phyloP scores from a whole-genome alignment of 2,888 invertebrate species.

The Caenorhabditis doughertyi region DNA sequence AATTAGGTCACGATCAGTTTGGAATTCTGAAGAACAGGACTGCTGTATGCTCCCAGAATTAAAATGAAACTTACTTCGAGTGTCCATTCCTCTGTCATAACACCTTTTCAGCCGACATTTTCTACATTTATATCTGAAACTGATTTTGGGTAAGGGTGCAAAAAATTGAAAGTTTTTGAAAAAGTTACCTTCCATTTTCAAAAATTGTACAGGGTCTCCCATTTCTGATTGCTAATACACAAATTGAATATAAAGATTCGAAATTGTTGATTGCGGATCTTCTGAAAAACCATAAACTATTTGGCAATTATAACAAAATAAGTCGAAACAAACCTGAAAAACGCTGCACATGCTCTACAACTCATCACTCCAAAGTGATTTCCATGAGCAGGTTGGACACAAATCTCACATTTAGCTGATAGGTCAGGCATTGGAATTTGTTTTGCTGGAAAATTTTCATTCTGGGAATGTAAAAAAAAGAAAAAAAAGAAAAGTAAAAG shows the following conservation, averaged over 20 bases:
- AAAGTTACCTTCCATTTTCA: background rate
- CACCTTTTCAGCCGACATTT: conserved; percentile 29
- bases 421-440: background rate
- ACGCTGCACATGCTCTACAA: conserved; percentile 66
- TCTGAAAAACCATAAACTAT: background rate
- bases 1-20: conserved; percentile 12
- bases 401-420: conserved; percentile 40
- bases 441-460: no score
- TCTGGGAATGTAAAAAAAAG: background rate
- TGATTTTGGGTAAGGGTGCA: no score
- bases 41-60: background rate
- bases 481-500: background rate
- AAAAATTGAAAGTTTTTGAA: background rate
- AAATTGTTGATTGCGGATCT: conserved; percentile 1
- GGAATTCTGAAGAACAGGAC: background rate
- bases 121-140: conserved; percentile 39
- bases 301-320: background rate
- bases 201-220: background rate
- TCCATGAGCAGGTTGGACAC: conserved; percentile 53
- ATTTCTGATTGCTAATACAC: background rate
- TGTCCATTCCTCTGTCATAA: conserved; percentile 33
- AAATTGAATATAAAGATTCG: background rate
- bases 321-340: conserved; percentile 35
- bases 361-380: conserved; percentile 63
- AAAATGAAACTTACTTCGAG: conserved; percentile 23